phyloP scores from a whole-genome alignment of 2,888 invertebrate genomes.

The Melinaea menophilus region DNA sequence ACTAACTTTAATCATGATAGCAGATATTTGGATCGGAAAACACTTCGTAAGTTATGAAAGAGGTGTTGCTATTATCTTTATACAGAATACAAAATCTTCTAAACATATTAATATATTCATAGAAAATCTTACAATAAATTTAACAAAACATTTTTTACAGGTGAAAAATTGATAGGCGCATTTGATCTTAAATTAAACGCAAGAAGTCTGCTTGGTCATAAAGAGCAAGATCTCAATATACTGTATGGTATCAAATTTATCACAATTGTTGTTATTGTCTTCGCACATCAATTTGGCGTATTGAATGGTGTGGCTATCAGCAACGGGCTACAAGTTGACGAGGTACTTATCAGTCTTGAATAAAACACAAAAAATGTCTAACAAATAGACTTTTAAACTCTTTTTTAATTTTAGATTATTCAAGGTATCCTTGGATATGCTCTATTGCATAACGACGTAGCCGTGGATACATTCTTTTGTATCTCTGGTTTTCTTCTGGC shows the following conservation, averaged over 20 bases:
- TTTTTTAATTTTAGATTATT: slow-evolving; percentile 42
- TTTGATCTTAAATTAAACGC: too few species aligned
- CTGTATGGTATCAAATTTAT: slow-evolving; percentile 8
- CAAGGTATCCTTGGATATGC: slow-evolving; percentile 40
- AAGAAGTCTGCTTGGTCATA: too few species aligned
- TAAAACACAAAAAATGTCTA: not conserved
- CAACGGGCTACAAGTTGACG: slow-evolving; percentile 75
- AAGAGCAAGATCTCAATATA: too few species aligned
- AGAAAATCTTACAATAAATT: not conserved
- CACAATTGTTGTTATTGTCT: slow-evolving; percentile 9
- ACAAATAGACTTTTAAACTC: slow-evolving; percentile 9
- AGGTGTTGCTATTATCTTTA: slow-evolving; percentile 35
- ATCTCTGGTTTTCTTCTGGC: slow-evolving; percentile 79
- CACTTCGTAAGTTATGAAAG: not conserved
- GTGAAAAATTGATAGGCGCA: too few species aligned
- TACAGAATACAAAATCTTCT: slow-evolving; percentile 29
- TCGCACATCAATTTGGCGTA: slow-evolving; percentile 72
- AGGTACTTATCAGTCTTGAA: slow-evolving; percentile 39
- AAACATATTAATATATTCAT: not conserved
- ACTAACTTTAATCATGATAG: slow-evolving; percentile 44
- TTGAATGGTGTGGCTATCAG: slow-evolving; percentile 73
- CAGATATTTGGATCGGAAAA: slow-evolving; percentile 3
- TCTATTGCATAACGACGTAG: slow-evolving; percentile 77
- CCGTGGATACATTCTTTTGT: slow-evolving; percentile 82
- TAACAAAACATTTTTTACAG: not conserved